Conservation (phyloP, 1,140 invertebrate species). For the Bilobella aurantiaca region DNA sequence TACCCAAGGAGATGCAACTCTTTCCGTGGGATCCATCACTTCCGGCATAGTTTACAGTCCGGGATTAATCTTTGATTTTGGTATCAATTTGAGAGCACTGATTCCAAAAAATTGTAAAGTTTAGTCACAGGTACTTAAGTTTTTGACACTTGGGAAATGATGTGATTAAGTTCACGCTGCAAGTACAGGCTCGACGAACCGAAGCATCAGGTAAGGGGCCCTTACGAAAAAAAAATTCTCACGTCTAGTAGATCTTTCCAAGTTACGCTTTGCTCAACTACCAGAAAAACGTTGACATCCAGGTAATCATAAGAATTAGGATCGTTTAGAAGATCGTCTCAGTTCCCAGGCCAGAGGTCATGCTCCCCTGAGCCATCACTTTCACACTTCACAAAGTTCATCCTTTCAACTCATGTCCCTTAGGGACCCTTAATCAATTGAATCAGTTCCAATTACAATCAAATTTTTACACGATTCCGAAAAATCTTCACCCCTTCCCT, state of each 20-base stretch:
- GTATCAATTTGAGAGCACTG: neutral
- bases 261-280: neutral
- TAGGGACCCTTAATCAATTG: too few relatives aligned
- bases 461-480: too few relatives aligned
- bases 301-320: neutral
- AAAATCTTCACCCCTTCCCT: too few relatives aligned
- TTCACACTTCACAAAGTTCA: too few relatives aligned
- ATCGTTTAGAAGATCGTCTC: too few relatives aligned
- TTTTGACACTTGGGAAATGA: neutral
- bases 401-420: too few relatives aligned
- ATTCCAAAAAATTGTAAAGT: neutral
- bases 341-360: too few relatives aligned
- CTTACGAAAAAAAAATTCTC: neutral
- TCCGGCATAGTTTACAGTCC: conserved; percentile 28
- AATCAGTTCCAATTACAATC: too few relatives aligned
- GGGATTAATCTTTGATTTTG: neutral
- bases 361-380: too few relatives aligned
- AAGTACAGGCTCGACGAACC: neutral
- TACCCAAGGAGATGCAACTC: conserved; percentile 34
- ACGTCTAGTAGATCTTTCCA: neutral
- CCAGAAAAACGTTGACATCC: neutral
- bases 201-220: neutral
- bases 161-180: neutral
- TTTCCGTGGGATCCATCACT: conserved; percentile 34
- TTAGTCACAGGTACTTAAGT: conserved; percentile 8